Evolutionary conservation across 1,140 invertebrate genomes (phyloP).

Genomic region (Aphelinus certus): DNA sequence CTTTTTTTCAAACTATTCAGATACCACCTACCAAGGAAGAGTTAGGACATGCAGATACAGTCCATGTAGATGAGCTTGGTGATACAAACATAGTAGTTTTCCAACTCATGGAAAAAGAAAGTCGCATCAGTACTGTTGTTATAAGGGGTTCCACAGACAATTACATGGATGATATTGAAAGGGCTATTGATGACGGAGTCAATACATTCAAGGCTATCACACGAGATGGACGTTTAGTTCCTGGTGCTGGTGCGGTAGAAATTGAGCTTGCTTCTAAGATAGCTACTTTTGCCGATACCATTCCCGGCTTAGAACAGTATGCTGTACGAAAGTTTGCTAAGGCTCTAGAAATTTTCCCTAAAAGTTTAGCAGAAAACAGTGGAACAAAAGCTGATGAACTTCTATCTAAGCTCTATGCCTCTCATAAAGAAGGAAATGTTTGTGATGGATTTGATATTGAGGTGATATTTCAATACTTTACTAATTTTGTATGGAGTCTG

Average conservation of each 20-base stretch:
- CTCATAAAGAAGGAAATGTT: slow-evolving; percentile 89
- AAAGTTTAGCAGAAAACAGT: slow-evolving; percentile 93
- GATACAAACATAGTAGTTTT: slow-evolving; percentile 95
- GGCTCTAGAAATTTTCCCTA: slow-evolving; percentile 90
- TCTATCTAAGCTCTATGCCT: slow-evolving; percentile 90
- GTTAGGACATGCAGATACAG: slow-evolving; percentile 90
- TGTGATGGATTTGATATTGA: slow-evolving; percentile 91
- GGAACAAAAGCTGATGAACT: slow-evolving; percentile 89
- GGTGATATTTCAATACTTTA: slow-evolving; percentile 57
- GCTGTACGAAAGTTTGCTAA: slow-evolving; percentile 94
- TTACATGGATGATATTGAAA: slow-evolving; percentile 98
- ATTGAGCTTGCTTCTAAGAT: slow-evolving; percentile 92
- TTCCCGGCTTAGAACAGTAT: slow-evolving; percentile 96
- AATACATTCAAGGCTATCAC: slow-evolving; percentile 93
- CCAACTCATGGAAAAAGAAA: slow-evolving; percentile 81
- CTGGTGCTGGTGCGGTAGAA: slow-evolving; percentile 95
- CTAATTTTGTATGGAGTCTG: too few relatives aligned
- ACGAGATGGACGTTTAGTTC: slow-evolving; percentile 80
- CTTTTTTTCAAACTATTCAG: slow-evolving; percentile 48
- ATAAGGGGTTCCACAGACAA: slow-evolving; percentile 97
- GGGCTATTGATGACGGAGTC: slow-evolving; percentile 98
- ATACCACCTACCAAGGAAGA: slow-evolving; percentile 89
- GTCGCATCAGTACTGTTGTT: slow-evolving; percentile 91
- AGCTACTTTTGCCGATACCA: slow-evolving; percentile 85
- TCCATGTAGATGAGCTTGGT: slow-evolving; percentile 95